These are phyloP conservation scores for Eospalax fontanierii DNA, from an alignment of 2,797 vertebrate genomes.

Conservation along the genomic window DNA sequence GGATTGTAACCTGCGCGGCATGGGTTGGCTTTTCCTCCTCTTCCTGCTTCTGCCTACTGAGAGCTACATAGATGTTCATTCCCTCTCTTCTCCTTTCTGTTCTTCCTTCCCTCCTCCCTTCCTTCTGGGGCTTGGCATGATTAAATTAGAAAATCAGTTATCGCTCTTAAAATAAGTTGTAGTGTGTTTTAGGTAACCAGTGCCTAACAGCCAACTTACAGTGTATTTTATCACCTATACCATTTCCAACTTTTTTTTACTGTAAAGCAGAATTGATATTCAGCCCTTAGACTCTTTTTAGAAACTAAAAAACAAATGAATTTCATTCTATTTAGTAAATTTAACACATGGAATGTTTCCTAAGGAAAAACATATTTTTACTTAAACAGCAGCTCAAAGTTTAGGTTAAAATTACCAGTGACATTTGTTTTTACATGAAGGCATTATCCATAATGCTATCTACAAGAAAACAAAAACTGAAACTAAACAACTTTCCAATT, in stretches of 20 bases:
- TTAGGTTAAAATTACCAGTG: conserved; percentile 65
- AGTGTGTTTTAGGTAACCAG: conserved; percentile 80
- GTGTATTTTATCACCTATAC: conserved; percentile 57
- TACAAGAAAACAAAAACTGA: not conserved
- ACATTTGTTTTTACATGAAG: conserved; percentile 63
- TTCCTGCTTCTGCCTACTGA: not conserved
- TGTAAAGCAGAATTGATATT: conserved; percentile 71
- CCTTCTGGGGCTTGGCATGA: conserved; percentile 81
- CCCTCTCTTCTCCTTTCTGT: too few relatives aligned
- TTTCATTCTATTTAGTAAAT: conserved; percentile 40
- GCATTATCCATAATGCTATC: not conserved
- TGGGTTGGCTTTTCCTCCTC: not conserved
- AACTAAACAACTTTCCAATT: not conserved
- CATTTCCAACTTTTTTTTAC: conserved; percentile 75
- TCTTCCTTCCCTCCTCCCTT: conserved; percentile 75
- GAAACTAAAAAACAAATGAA: conserved; percentile 57
- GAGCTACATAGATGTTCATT: not conserved
- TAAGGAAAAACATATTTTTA: conserved; percentile 37
- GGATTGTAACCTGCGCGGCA: too few relatives aligned
- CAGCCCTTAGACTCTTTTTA: conserved; percentile 64
- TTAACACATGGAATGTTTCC: conserved; percentile 54
- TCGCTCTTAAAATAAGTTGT: conserved; percentile 82
- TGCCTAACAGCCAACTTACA: conserved; percentile 79
- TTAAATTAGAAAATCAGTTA: conserved; percentile 82
- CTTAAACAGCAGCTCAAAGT: conserved; percentile 22